Percentiles rank a stretch among this genome's conserved stretches.
Conservation (phyloP, 2,113 vertebrate species). For the Oncorhynchus clarkii region DNA sequence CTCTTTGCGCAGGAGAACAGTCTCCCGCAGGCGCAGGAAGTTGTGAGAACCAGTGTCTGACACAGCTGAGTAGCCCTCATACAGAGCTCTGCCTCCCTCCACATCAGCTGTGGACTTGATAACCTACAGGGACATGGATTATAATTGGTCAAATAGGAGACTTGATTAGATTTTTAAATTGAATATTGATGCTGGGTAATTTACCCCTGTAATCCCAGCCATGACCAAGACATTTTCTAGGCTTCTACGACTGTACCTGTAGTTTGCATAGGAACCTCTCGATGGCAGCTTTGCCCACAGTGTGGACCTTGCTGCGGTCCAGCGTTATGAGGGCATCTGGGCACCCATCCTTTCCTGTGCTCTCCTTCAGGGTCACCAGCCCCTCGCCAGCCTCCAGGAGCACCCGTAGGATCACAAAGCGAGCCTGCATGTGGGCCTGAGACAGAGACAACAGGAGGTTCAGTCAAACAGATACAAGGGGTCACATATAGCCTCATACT, state of each 20-base stretch:
- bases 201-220: too few species aligned
- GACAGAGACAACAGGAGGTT: not conserved
- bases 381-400: constrained; percentile 85
- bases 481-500: too few species aligned
- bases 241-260: constrained; percentile 70
- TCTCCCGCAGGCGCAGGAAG: constrained; percentile 82
- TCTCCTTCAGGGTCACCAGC: constrained; percentile 79
- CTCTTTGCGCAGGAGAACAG: constrained; percentile 85
- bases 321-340: constrained; percentile 80
- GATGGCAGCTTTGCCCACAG: constrained; percentile 82
- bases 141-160: not conserved
- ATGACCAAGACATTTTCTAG: too few species aligned
- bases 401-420: constrained; percentile 87
- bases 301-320: constrained; percentile 81
- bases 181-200: too few species aligned
- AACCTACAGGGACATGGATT: constrained; percentile 65
- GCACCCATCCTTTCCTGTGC: constrained; percentile 76
- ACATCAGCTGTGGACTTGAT: constrained; percentile 87
- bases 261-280: constrained; percentile 83
- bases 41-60: constrained; percentile 67
- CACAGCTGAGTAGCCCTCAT: constrained; percentile 79
- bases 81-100: constrained; percentile 79
- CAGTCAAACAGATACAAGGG: too few species aligned
- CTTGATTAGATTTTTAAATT: not conserved
- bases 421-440: constrained; percentile 94